Conservation (phyloP, 2,113 vertebrate genomes). For the Falcunculus frontatus region DNA sequence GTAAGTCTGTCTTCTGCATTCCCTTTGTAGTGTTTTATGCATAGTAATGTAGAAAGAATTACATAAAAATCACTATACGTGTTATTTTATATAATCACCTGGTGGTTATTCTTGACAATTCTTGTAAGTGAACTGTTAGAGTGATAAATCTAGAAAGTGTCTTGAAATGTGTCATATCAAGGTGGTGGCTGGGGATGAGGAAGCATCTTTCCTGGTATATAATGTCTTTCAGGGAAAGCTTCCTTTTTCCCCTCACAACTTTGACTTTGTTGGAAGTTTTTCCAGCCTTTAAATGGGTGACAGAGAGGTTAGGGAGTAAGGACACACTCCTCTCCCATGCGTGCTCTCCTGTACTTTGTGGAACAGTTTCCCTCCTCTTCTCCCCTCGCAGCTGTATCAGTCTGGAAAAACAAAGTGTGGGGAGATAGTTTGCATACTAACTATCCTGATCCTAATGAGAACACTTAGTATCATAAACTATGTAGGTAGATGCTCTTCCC, state of each 20-base stretch:
- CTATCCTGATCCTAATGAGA: background rate
- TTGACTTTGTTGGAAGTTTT: background rate
- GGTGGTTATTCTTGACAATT: constrained; percentile 41
- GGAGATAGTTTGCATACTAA: background rate
- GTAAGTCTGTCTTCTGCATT: background rate
- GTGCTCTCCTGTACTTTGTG: background rate
- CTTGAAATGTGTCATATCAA: constrained; percentile 21
- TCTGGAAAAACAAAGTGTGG: background rate
- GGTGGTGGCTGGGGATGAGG: background rate
- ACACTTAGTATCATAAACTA: background rate
- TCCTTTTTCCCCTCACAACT: background rate
- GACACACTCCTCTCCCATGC: background rate
- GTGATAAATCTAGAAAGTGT: constrained; percentile 26
- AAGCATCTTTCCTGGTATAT: background rate
- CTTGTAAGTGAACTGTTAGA: constrained; percentile 15
- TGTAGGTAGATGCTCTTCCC: background rate
- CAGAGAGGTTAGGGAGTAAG: background rate
- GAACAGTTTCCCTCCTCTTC: background rate
- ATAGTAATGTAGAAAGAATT: constrained; percentile 20
- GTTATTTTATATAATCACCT: constrained; percentile 50
- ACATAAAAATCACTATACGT: background rate
- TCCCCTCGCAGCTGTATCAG: background rate
- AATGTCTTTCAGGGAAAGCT: background rate
- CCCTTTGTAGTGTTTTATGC: constrained; percentile 15
- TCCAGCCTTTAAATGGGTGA: background rate